Conservation (phyloP, 30 jellyfish, hydroid and myxozoan species). For the Hydra vulgaris region DNA sequence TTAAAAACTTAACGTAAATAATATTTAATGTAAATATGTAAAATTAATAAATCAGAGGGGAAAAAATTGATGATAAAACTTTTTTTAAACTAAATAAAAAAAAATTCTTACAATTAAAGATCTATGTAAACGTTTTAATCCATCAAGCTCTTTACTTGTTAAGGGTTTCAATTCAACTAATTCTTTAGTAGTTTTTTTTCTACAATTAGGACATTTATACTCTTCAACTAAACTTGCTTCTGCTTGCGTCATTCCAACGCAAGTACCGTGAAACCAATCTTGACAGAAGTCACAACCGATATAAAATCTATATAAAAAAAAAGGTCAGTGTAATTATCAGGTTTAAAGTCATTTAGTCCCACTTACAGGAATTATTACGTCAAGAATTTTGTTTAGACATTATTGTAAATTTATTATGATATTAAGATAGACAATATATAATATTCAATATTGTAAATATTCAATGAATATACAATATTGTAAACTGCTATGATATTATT, state of each 20-base stretch:
- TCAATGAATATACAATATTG: too few relatives aligned
- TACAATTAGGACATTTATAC: conserved; percentile 82
- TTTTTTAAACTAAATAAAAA: too few relatives aligned
- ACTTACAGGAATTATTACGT: too few relatives aligned
- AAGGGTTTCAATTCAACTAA: conserved; percentile 53
- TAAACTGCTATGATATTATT: too few relatives aligned
- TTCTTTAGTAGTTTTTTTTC: conserved; percentile 45
- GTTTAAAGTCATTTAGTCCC: not conserved
- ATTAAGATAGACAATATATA: not conserved
- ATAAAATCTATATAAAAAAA: conserved; percentile 42
- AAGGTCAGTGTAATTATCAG: not conserved
- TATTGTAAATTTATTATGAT: not conserved
- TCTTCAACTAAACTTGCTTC: conserved; percentile 72
- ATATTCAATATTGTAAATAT: too few relatives aligned
- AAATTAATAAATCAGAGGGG: too few relatives aligned
- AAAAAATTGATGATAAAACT: too few relatives aligned
- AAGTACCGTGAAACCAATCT: conserved; percentile 96
- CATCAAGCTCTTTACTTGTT: conserved; percentile 72
- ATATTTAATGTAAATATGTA: too few relatives aligned
- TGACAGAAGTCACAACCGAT: conserved; percentile 95
- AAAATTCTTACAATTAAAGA: conserved; percentile 45
- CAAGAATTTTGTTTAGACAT: too few relatives aligned
- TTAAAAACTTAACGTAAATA: too few relatives aligned
- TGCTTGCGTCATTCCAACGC: conserved; percentile 94
- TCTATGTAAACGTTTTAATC: conserved; percentile 71